phyloP scores from a whole-genome alignment of 2,113 vertebrate species.

The Suricata suricatta region DNA sequence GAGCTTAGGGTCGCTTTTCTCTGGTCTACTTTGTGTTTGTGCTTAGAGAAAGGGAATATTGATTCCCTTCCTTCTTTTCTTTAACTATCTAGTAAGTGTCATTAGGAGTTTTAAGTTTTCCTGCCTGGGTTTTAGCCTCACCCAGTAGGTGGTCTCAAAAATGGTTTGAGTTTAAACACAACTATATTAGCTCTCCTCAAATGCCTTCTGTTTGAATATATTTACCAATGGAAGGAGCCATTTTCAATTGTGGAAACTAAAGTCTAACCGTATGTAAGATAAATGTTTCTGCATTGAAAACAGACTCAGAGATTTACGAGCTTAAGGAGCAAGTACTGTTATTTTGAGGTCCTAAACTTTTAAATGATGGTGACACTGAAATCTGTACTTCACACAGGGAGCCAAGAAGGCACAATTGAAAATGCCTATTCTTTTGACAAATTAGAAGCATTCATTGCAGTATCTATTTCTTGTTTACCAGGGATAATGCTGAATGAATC shows the following conservation, averaged over 20 bases:
- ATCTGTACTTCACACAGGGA: conserved; percentile 58
- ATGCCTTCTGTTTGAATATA: neutral
- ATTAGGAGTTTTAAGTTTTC: neutral
- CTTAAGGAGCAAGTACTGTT: conserved; percentile 25
- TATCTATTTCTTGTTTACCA: conserved; percentile 84
- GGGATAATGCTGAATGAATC: conserved; percentile 82
- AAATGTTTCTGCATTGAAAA: conserved; percentile 40
- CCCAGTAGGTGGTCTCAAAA: neutral
- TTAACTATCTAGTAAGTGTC: neutral
- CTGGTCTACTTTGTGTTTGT: neutral
- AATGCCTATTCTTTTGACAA: conserved; percentile 84
- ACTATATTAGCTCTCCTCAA: neutral
- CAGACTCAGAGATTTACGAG: conserved; percentile 58
- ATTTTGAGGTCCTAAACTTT: conserved; percentile 72
- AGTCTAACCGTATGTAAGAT: conserved; percentile 40
- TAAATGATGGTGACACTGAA: conserved; percentile 68
- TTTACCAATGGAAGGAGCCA: neutral
- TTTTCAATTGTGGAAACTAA: conserved; percentile 13
- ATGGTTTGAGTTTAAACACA: conserved; percentile 48
- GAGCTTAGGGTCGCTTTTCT: neutral
- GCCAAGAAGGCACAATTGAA: conserved; percentile 83
- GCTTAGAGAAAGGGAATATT: neutral
- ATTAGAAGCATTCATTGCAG: conserved; percentile 82
- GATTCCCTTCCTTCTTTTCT: conserved; percentile 21
- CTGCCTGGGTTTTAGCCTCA: neutral